phyloP scores from a whole-genome alignment of 2,888 invertebrate species.

The Cryptophagus acutangulus region DNA sequence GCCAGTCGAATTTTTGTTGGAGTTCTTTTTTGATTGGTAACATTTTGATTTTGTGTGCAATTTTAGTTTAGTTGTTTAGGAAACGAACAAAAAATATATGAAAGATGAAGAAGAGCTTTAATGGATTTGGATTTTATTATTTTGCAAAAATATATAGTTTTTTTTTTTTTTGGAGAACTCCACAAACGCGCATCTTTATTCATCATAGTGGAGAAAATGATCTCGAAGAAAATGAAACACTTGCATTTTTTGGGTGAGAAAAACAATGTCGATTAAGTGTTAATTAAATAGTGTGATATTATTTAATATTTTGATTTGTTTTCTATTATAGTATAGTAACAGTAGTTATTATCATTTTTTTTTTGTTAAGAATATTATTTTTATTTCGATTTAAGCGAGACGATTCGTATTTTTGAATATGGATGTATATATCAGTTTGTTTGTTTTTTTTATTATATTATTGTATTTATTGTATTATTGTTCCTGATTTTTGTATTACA shows the following conservation, averaged over 20 bases:
- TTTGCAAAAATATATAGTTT: constrained; percentile 11
- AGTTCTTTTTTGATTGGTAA: constrained; percentile 3
- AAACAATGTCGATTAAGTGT: constrained; percentile 42
- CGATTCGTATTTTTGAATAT: constrained; percentile 23
- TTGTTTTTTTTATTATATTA: constrained; percentile 40
- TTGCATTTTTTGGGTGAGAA: constrained; percentile 36
- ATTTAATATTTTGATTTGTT: constrained; percentile 49
- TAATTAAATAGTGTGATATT: constrained; percentile 50
- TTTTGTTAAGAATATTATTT: constrained; percentile 43
- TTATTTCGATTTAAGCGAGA: constrained; percentile 41
- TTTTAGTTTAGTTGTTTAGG: no score
- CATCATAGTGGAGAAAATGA: constrained; percentile 42
- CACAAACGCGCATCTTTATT: constrained; percentile 9
- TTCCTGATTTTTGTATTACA: constrained; percentile 43
- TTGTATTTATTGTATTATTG: constrained; percentile 48
- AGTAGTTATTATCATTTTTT: no score
- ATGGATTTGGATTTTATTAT: no score
- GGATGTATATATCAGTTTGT: constrained; percentile 40
- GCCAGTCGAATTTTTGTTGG: constrained; percentile 36
- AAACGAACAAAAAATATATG: no score
- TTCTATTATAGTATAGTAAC: constrained; percentile 39
- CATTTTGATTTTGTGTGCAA: constrained; percentile 26
- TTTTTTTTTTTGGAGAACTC: constrained; percentile 15
- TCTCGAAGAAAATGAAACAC: constrained; percentile 43
- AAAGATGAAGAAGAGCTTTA: no score